Conservation (phyloP, 1,140 invertebrate species). For the Sycobia sp. region DNA sequence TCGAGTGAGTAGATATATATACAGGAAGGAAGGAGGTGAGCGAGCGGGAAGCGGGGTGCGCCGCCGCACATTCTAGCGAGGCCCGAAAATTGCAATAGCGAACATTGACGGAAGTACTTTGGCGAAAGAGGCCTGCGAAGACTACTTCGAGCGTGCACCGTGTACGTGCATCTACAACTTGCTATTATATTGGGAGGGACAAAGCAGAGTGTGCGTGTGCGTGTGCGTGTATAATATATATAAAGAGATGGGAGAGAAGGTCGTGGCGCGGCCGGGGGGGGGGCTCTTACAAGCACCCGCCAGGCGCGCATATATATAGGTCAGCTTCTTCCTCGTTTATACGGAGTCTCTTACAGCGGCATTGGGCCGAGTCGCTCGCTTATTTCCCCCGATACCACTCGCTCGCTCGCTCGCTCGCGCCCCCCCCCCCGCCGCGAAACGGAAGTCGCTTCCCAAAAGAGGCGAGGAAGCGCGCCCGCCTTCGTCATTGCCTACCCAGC, state of each 20-base stretch:
- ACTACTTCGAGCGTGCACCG: no score
- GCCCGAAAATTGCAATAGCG: conserved; percentile 32
- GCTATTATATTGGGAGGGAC: conserved; percentile 13
- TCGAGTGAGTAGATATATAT: background rate
- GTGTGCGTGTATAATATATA: no score
- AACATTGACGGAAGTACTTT: conserved; percentile 33
- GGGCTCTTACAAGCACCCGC: no score
- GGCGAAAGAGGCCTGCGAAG: background rate
- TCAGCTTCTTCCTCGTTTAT: conserved; percentile 4
- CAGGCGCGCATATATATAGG: no score
- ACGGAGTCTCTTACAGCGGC: background rate
- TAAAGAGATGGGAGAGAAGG: no score
- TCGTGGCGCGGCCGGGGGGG: no score
- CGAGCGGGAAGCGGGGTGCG: background rate
- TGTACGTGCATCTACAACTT: conserved; percentile 6
- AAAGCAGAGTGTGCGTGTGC: background rate
- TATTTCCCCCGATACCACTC: background rate
- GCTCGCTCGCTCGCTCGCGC: background rate
- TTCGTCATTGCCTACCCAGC: no score
- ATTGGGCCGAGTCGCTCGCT: background rate
- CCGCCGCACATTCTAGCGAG: conserved; percentile 14
- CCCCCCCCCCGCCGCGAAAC: conserved; percentile 17
- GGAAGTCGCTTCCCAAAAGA: conserved; percentile 32
- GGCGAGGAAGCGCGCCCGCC: background rate
- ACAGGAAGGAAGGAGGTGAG: background rate